A percentile compares a stretch with the other conserved stretches of the same genome.
These are phyloP conservation scores for Drosophila yakuba DNA, from an alignment of 1,140 invertebrate species.

Conservation along the genomic window DNA sequence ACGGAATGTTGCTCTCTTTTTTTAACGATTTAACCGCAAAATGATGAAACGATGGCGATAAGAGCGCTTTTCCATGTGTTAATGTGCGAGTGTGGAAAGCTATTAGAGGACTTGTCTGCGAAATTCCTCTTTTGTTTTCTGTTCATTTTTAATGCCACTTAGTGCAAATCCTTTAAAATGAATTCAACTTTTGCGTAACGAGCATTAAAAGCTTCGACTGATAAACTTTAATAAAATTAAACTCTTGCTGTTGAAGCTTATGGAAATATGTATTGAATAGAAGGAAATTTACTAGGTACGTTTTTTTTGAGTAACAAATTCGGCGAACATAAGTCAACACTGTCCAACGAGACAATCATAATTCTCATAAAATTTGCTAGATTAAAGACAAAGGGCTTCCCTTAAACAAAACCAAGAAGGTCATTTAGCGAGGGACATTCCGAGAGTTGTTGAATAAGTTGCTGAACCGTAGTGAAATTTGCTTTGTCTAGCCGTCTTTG, in stretches of 20 bases:
- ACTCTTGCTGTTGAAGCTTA: too few species aligned
- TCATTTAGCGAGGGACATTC: conserved; percentile 2
- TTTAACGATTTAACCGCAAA: conserved; percentile 79
- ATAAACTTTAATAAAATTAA: conserved; percentile 1
- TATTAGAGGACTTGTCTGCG: conserved; percentile 75
- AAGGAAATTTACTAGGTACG: not conserved
- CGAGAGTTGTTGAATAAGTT: not conserved
- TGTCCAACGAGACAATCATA: not conserved
- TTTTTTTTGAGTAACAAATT: too few species aligned
- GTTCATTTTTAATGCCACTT: conserved; percentile 69
- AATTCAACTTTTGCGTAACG: conserved; percentile 52
- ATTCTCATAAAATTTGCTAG: not conserved
- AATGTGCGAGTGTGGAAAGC: conserved; percentile 59
- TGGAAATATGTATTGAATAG: not conserved
- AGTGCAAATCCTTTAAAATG: conserved; percentile 69
- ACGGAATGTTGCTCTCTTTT: conserved; percentile 61
- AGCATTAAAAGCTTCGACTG: conserved; percentile 16
- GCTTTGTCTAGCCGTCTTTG: conserved; percentile 19
- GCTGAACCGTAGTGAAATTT: not conserved
- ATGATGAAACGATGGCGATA: conserved; percentile 80
- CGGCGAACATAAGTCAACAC: too few species aligned
- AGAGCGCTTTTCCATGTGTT: conserved; percentile 38
- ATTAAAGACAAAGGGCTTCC: not conserved
- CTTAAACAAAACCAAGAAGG: conserved; percentile 8
- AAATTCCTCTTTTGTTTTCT: conserved; percentile 48